Base-by-base conservation (phyloP, 2,888 invertebrate species). In the Koerneria pararmatus region DNA sequence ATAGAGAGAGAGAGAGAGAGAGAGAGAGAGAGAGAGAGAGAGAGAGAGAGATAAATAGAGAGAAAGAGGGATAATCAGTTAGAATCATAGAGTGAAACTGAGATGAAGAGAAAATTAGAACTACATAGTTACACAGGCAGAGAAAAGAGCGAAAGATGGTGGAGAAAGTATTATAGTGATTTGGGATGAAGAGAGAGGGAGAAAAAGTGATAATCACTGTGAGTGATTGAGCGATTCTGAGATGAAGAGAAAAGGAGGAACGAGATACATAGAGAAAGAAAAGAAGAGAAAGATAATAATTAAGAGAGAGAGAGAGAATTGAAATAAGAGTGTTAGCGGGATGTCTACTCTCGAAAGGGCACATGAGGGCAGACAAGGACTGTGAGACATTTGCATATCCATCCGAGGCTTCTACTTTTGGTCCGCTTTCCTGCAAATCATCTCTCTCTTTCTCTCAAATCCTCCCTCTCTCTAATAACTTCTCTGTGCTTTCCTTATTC, bases 81-180 rank as follows among this genome's bases (percentile, higher is more conserved):
- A 15, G n/a, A n/a, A 41, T 41, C 11, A 41, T 41, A 15, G 46
- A 41, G n/a, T 41, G n/a, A 19, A 60, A 46, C 48, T 60, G 60
- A 6, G 49, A 49, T 32, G 49, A 6, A 37, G 60, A 27, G 8
- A 49, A 15, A 48, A 60, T 49, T 31, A 31, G 11, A 1, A 60
- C 48, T 29, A 32, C 60, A n/a, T n/a, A n/a, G n/a, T n/a, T 48
- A 29, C 60, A 32, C 48, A 29, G 37, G 60, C 32, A 11, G 60
- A 60, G 32, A 60, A 31, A 29, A 60, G 49, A 48, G 46, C 60
- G 32, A 46, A 60, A 35, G 48, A 60, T 34, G 60, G 46, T n/a
- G 60, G 60, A 29, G 60, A 60, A 6, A 31, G 29, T 34, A 27
- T 60, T 31, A 22, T 53, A 11, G 19, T 46, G 11, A 46, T 46